Conservation (phyloP, 2,888 invertebrate species). For the Mystacides longicornis region DNA sequence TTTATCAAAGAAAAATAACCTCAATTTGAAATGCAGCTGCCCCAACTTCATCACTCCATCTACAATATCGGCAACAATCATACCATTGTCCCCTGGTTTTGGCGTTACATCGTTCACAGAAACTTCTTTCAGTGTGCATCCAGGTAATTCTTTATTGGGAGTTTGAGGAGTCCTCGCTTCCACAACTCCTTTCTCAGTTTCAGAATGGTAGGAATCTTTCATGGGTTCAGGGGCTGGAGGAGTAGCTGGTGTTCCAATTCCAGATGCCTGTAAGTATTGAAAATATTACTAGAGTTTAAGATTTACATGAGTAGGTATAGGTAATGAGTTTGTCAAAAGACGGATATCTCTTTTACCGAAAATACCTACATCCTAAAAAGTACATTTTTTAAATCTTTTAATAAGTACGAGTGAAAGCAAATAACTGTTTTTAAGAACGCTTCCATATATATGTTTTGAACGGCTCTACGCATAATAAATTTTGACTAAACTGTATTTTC, state of each 20-base stretch:
- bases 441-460: too few species aligned
- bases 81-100: conserved; percentile 50
- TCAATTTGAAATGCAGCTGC: conserved; percentile 80
- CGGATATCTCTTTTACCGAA: too few species aligned
- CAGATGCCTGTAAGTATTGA: conserved; percentile 10
- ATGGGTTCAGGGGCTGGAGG: conserved; percentile 27
- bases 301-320: not conserved
- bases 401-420: too few species aligned
- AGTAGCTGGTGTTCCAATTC: conserved; percentile 13
- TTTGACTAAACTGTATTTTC: too few species aligned
- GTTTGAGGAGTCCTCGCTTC: conserved; percentile 31
- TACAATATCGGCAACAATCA: conserved; percentile 36
- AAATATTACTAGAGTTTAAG: not conserved
- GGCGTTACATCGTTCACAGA: conserved; percentile 31
- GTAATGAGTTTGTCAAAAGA: not conserved
- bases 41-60: conserved; percentile 67
- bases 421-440: too few species aligned
- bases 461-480: too few species aligned
- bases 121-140: conserved; percentile 34
- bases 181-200: conserved; percentile 31
- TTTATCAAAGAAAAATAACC: too few species aligned
- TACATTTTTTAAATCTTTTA: too few species aligned
- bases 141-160: conserved; percentile 38
- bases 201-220: conserved; percentile 30
- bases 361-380: too few species aligned